Percentiles rank a stretch among this genome's conserved stretches.
These are phyloP conservation scores for Coelogynopora nodosa DNA, from an alignment of 2,888 invertebrate species.

Conservation along the genomic window DNA sequence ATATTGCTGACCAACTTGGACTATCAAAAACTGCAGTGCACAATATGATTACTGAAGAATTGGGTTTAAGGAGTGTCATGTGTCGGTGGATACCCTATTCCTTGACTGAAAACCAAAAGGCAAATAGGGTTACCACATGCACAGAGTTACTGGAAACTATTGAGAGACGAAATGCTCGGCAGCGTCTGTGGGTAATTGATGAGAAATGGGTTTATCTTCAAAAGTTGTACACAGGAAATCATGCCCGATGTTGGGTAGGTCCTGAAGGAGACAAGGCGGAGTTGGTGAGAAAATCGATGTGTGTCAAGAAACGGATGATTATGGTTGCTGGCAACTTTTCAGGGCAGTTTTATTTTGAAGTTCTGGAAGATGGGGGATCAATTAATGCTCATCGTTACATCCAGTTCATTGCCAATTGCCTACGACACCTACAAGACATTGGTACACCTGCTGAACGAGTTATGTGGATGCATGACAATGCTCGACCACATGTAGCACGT, in stretches of 20 bases:
- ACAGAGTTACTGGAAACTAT: conserved; percentile 30
- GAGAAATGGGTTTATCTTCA: background rate
- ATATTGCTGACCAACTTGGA: background rate
- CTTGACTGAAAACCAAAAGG: conserved; percentile 28
- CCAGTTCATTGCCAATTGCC: background rate
- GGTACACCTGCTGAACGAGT: background rate
- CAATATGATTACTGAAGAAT: conserved; percentile 14
- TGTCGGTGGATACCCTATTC: conserved; percentile 23
- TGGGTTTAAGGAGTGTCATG: background rate
- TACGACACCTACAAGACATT: background rate
- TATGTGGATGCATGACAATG: background rate
- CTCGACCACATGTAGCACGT: background rate
- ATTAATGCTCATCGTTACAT: background rate
- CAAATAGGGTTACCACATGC: conserved; percentile 18
- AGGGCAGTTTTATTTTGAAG: background rate
- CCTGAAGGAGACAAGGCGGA: background rate
- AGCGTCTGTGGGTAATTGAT: background rate
- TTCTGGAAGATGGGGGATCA: background rate
- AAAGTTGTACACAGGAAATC: background rate
- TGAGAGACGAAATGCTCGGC: background rate
- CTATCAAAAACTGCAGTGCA: background rate
- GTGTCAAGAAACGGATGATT: background rate
- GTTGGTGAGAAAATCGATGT: background rate
- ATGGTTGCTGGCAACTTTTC: background rate
- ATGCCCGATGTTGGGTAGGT: background rate